Conservation (phyloP, 2,113 vertebrate genomes). For the Pyxicephalus adspersus region DNA sequence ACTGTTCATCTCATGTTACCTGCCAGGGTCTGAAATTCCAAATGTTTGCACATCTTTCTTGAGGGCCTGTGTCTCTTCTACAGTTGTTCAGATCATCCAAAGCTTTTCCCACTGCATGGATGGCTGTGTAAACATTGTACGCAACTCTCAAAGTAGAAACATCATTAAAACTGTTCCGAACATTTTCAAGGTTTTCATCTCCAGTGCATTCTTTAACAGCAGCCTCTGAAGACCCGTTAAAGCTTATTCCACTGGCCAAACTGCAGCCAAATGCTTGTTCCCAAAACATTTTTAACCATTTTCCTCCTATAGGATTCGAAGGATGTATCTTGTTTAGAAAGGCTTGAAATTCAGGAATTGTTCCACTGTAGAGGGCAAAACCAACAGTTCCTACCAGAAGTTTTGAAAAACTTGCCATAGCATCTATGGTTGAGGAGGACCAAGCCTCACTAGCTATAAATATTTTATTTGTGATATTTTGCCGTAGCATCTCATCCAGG, state of each 20-base stretch:
- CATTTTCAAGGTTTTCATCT: conserved; percentile 10
- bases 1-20: background rate
- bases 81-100: conserved; percentile 33
- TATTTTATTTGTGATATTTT: conserved; percentile 31
- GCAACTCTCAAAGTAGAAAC: conserved; percentile 24
- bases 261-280: conserved; percentile 37
- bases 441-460: conserved; percentile 32
- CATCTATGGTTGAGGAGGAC: conserved; percentile 5
- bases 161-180: conserved; percentile 34
- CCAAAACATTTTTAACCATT: conserved; percentile 25
- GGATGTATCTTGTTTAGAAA: conserved; percentile 39
- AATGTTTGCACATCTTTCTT: background rate
- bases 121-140: conserved; percentile 22
- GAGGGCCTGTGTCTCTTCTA: background rate
- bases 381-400: conserved; percentile 31
- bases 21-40: conserved; percentile 45
- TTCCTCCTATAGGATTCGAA: background rate
- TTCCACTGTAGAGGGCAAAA: conserved; percentile 16
- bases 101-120: conserved; percentile 28
- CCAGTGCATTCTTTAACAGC: background rate
- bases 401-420: background rate
- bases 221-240: background rate
- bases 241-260: background rate
- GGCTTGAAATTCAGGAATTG: conserved; percentile 26
- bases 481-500: conserved; percentile 41